Evolutionary conservation across 1,140 invertebrate genomes (phyloP).

Genomic region (Pseudomyrmex dendroicus): DNA sequence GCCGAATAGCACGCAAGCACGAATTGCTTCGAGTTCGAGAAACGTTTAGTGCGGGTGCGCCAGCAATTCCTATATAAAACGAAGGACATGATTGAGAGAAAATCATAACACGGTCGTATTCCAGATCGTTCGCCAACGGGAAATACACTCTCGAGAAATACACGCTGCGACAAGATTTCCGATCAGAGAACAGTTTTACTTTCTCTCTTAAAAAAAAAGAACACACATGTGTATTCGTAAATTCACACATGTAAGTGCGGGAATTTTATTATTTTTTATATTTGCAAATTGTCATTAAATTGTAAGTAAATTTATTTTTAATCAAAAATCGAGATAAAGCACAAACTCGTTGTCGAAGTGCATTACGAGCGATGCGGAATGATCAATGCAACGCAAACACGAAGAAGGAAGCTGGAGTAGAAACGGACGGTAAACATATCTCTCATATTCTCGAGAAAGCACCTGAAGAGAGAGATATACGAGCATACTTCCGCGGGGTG

Average conservation of each 20-base stretch:
- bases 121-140: not conserved
- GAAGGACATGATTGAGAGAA: constrained; percentile 48
- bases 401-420: not conserved
- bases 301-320: not conserved
- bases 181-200: constrained; percentile 1
- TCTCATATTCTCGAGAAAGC: constrained; percentile 66
- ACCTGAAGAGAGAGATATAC: constrained; percentile 70
- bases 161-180: not conserved
- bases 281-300: not conserved
- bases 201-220: not conserved
- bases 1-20: constrained; percentile 49
- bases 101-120: constrained; percentile 35
- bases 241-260: not conserved
- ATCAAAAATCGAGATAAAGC: not conserved
- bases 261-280: not conserved
- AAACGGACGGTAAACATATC: constrained; percentile 66
- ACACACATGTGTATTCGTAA: too few species aligned
- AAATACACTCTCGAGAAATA: not conserved
- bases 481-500: constrained; percentile 64
- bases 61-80: constrained; percentile 48
- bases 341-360: not conserved
- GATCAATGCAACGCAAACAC: constrained; percentile 44
- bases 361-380: constrained; percentile 13
- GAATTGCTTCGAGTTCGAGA: constrained; percentile 54
- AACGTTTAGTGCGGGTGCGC: constrained; percentile 48